Base-by-base conservation (phyloP, 2,888 invertebrate species). In the Trissonchulus latispiculum region DNA sequence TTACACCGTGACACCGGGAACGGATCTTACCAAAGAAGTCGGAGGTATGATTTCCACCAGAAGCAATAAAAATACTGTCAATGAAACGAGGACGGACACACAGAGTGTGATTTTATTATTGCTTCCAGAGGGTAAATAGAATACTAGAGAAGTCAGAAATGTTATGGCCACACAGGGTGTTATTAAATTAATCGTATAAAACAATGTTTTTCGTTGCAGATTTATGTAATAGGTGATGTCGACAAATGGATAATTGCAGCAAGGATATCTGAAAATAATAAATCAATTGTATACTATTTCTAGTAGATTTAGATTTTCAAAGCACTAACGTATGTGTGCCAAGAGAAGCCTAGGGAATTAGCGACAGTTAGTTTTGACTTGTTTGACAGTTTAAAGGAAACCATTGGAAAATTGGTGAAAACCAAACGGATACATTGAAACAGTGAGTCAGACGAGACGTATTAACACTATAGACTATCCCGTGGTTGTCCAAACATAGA, bases 21-120 rank as follows among this genome's bases (percentile, higher is more conserved):
- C 8, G 8, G 23, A 48, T 15, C 48, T 8, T 48, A 48, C 48
- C 8, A 48, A 23, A 32, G 66, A 95, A 23, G 97, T 99, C 76
- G 97, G 97, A 75, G 99, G 97, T 85, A 99, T 97, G 85, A 97
- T 96, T 77, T 86, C 90, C 32, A 80, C 96, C 85, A 99, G 87
- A 82, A 99, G 89, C 84, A 99, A 88, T 88, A 99, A 97, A 88
- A 97, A 99, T 87, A 99, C 95, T 83, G 97, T 97, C 84, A 99
- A 88, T 77, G 97, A 95, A 82, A 99, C 92, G 80, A 99, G 90
- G 86, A 99, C 95, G 80, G 95, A 96, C 84, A 97, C 95, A 87
- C 96, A 96, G 83, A 99, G 89, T 82, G 96, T 94, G 81, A 99
- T 95, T 89, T 97, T 97, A 86, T 97, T 96, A 61, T 96, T 96